Base-by-base conservation (phyloP, 2,888 invertebrate species). In the Drosophila prostipennis region DNA sequence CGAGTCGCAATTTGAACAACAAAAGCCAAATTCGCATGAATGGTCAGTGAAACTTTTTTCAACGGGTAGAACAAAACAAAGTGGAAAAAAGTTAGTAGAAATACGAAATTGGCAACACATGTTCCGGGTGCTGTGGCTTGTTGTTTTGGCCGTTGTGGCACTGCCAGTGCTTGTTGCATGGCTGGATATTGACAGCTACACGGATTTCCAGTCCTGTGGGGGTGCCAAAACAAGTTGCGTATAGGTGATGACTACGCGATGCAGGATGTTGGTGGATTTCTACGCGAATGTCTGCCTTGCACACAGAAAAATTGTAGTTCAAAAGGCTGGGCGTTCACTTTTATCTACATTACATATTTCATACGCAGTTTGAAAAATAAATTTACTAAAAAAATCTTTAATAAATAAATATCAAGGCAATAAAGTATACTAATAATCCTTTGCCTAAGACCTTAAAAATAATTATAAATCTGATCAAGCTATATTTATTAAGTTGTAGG, bases 171-270 rank as follows among this genome's bases (percentile, higher is more conserved):
- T 73, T 77, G 80, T 86, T 79, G 86, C 72, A 67, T 70, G 76
- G 79, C 65, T 63, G 55, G 60, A 55, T 71, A 80, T 84, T 81
- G 84, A 87, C 87, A 84, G 84, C 72, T 60, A 75, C 68, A 78
- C 64, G 72, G 60, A 75, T 72, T 67, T 60, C 14, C 49, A 49
- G 39, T 69, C 46, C 60, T 60, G 56, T 54, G 58, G 51, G 43
- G 59, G 59, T 37, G 59, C 54, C 67, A 51, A 46, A 71, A 72
- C 54, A 61, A 55, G 70, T 52, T 60, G 58, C 59, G 45, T 59
- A 60, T 46, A 63, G 52, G 72, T 42, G 59, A 51, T 56, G 61
- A 54, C 34, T 46, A 16, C 43, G 29, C 49, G 19, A 26, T 19
- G 63, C 37, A 61, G 39, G 45, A 32, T 45, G 39, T 19, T n/a